Evolutionary conservation across 1,140 invertebrate genomes (phyloP), one percentile per base, ranked within the genome.

Genomic region (Heliconius hermathena): DNA sequence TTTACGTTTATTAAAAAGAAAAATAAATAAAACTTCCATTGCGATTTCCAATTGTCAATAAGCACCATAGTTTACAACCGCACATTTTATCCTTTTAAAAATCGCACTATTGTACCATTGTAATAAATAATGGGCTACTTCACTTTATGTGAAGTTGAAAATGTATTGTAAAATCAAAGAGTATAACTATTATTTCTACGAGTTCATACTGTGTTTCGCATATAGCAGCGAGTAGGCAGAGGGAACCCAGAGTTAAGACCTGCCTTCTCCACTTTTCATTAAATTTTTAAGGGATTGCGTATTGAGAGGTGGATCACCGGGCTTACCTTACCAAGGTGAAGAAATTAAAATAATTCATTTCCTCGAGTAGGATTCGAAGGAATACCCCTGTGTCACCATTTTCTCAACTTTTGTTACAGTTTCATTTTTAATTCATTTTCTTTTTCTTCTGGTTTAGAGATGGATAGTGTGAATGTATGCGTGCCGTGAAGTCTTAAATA

Each of bases 31-130:
- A 33, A 6, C 3, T 26, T 66, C 9, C 60, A 29, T 16, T 29
- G 26, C 29, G 0, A 16, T 29, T 66, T 66, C 9, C 22, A 66
- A 66, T 3, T 29, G 22, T 66, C 3, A 16, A 66, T 66, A 16
- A 66, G 1, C 33, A 66, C 5, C 26, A 60, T 2, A 0, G 60
- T 18, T 66, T 16, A 66, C 22, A 26, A 66, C n/a, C 60, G 60
- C 26, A 66, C 26, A 66, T 66, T 66, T 66, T 66, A 66, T 66
- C 60, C 26, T 66, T 66, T 66, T 29, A 26, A 66, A 66, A 29
- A 66, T 66, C 26, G 29, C 13, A 29, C 60, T 66, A 26, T 29
- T 16, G 60, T 66, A 66, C 13, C n/a, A 29, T 29, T 66, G 60
- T 66, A 66, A 66, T 66, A 66, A 66, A 66, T 66, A 66, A 26